Percentiles rank a stretch among this genome's conserved stretches.
Conservation (phyloP, 2,888 invertebrate genomes). For the Melipona bicolor region DNA sequence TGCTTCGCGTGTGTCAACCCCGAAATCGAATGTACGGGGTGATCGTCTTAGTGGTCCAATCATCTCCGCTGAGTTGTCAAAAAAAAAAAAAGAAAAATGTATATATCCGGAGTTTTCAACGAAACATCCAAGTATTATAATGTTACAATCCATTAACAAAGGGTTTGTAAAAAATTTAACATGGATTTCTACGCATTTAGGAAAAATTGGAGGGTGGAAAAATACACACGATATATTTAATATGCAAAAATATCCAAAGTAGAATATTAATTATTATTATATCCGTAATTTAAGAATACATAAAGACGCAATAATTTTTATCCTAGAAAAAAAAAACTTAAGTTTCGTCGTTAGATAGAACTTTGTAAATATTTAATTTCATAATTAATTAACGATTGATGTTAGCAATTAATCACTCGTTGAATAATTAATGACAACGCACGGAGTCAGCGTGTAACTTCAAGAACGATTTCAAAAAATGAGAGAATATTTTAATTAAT, state of each 20-base stretch:
- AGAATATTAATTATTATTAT: no score
- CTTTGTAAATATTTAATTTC: not conserved
- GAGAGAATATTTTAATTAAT: no score
- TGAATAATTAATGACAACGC: not conserved
- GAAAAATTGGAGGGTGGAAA: no score
- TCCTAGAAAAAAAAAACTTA: not conserved
- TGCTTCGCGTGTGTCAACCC: conserved; percentile 12
- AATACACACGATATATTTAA: no score
- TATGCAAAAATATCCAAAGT: not conserved
- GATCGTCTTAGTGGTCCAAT: not conserved
- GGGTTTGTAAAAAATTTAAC: no score
- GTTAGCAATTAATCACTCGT: not conserved
- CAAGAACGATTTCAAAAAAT: not conserved
- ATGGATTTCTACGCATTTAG: no score
- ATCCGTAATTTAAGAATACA: no score
- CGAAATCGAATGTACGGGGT: conserved; percentile 5
- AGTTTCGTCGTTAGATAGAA: not conserved
- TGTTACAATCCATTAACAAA: no score
- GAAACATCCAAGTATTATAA: no score
- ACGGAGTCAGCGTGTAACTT: not conserved
- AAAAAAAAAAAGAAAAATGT: no score
- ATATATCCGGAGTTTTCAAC: not conserved
- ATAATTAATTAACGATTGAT: not conserved
- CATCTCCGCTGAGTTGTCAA: not conserved
- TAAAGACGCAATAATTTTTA: not conserved